A percentile compares a stretch with the other conserved stretches of the same genome.
These are phyloP conservation scores for Lepidostoma basale DNA, from an alignment of 1,140 invertebrate species.

Conservation along the genomic window DNA sequence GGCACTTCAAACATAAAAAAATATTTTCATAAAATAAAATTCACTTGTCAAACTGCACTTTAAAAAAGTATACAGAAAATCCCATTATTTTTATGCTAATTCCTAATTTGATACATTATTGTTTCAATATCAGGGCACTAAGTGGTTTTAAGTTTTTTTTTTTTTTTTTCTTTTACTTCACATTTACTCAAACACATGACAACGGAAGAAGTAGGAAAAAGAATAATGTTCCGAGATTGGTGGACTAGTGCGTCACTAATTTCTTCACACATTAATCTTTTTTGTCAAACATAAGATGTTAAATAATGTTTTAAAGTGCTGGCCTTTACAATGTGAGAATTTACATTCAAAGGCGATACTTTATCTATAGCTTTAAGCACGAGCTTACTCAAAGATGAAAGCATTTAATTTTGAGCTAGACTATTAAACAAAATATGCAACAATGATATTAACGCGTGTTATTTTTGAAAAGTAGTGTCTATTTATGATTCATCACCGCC, in stretches of 20 bases:
- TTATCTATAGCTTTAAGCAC: background rate
- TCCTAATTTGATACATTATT: slow-evolving; percentile 40
- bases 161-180: slow-evolving; percentile 12
- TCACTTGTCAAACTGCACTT: background rate
- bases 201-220: slow-evolving; percentile 13
- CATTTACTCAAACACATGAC: slow-evolving; percentile 6
- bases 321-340: background rate
- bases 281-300: slow-evolving; percentile 9
- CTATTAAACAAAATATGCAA: background rate
- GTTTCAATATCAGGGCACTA: slow-evolving; percentile 43
- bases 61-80: slow-evolving; percentile 5
- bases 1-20: slow-evolving; percentile 4
- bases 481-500: too few relatives aligned
- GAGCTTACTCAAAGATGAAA: slow-evolving; percentile 6
- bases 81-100: background rate
- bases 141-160: slow-evolving; percentile 38
- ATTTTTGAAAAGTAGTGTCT: too few relatives aligned
- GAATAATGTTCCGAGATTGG: too few relatives aligned
- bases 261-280: slow-evolving; percentile 11
- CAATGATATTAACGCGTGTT: too few relatives aligned
- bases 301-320: slow-evolving; percentile 2
- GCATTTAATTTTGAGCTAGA: background rate
- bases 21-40: background rate
- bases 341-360: slow-evolving; percentile 3
- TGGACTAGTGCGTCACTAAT: too few relatives aligned